These are phyloP conservation scores for Carassius auratus DNA, from an alignment of 2,113 vertebrate species.

Conservation along the genomic window DNA sequence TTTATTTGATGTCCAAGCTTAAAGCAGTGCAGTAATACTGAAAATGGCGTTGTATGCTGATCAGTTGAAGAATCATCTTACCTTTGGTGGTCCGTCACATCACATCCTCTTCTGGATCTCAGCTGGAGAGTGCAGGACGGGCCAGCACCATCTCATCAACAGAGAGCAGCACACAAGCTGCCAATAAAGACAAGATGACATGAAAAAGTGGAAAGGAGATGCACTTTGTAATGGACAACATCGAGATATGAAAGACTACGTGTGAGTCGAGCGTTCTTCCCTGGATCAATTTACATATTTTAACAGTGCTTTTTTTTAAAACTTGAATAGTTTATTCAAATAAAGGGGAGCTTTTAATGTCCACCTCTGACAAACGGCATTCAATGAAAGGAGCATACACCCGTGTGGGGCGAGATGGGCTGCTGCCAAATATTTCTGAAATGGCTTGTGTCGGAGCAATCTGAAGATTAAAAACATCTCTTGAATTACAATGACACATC, in stretches of 20 bases:
- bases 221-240: slow-evolving; percentile 37
- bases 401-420: slow-evolving; percentile 62
- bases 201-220: slow-evolving; percentile 23
- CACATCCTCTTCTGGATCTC: neutral
- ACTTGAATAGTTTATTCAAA: slow-evolving; percentile 79
- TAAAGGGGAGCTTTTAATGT: slow-evolving; percentile 76
- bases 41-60: neutral
- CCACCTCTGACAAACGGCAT: slow-evolving; percentile 72
- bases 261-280: slow-evolving; percentile 23
- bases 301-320: slow-evolving; percentile 57
- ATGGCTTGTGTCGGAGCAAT: slow-evolving; percentile 80
- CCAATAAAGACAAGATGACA: slow-evolving; percentile 48
- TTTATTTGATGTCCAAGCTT: slow-evolving; percentile 9
- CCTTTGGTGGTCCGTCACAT: slow-evolving; percentile 1
- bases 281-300: slow-evolving; percentile 43
- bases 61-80: neutral
- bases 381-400: slow-evolving; percentile 76
- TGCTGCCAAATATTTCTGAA: slow-evolving; percentile 80
- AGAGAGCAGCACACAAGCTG: slow-evolving; percentile 26
- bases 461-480: slow-evolving; percentile 84
- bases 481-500: slow-evolving; percentile 84
- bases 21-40: neutral
- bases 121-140: neutral
- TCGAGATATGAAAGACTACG: slow-evolving; percentile 33
- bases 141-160: neutral